Evolutionary conservation across 37 sponge, comb jelly and placozoan genomes (phyloP).

Genomic region (Mnemiopsis leidyi): DNA sequence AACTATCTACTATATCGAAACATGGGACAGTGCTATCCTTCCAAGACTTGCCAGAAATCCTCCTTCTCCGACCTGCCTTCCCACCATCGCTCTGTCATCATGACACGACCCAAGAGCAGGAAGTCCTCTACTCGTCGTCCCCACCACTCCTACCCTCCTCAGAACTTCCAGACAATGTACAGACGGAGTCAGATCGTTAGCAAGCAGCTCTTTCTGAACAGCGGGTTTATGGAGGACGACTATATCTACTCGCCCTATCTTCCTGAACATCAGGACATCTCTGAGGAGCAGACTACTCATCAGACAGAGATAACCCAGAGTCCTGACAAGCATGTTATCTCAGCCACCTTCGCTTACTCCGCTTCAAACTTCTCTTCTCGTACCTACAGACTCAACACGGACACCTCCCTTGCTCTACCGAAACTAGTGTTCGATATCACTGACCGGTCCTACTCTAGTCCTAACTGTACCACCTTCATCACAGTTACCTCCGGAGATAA

Average conservation of each 20-base stretch:
- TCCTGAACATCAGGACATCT: background rate
- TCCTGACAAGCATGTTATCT: background rate
- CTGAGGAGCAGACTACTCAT: constrained; percentile 32
- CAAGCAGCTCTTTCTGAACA: constrained; percentile 54
- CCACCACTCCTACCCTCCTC: constrained; percentile 37
- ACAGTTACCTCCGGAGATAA: background rate
- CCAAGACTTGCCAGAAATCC: background rate
- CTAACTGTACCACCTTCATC: background rate
- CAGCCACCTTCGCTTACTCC: constrained; percentile 37
- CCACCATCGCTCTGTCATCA: background rate
- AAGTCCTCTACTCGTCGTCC: background rate
- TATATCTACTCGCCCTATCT: constrained; percentile 12
- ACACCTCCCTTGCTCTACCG: background rate
- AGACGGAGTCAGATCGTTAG: constrained; percentile 32
- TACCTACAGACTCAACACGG: background rate
- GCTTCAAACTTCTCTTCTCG: background rate
- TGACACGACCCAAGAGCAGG: background rate
- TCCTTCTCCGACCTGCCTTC: background rate
- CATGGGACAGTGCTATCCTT: constrained; percentile 52
- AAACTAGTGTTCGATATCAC: constrained; percentile 9
- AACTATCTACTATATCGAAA: background rate
- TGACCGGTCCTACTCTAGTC: background rate
- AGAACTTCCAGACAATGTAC: constrained; percentile 25
- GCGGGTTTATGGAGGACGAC: constrained; percentile 64
- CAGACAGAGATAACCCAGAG: background rate